Evolutionary conservation across 1,140 invertebrate species (phyloP), one percentile per base, ranked within the genome.

Genomic region (Agraylea sexmaculata): DNA sequence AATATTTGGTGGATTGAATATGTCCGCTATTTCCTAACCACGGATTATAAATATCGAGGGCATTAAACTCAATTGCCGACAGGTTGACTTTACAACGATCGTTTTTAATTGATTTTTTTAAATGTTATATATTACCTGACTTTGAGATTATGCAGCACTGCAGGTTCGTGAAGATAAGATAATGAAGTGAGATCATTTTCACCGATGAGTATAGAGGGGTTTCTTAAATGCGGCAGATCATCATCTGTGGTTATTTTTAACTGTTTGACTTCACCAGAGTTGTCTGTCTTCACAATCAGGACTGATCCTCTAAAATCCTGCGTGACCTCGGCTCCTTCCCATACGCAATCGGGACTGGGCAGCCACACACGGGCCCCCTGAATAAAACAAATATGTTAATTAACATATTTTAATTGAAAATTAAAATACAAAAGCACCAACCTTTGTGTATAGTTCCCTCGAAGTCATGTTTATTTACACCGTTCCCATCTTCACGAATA

Each of bases 171-270:
- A 0, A 99, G 74, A 59, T 98, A 99, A 11, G 91, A 96, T 1
- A 99, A 68, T 0, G 88, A 87, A 0, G 94, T 99, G 29, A 99
- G 73, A 69, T 99, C 95, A 69, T 98, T 98, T 66, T 94, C 87
- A n/a, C 94, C 94, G 45, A 97, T 88, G 16, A 99, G 69, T 51
- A 99, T 93, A 33, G 92, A 84, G 1, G 95, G 94, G 67, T 99
- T 98, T 34, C 90, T 70, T 25, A 98, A 60, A 3, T 87, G 92
- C 0, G 95, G 95, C 30, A 98, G 66, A 42, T 88, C 74, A 13
- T 68, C 69, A 50, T 85, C 81, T 50, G 70, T 62, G 51, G 71
- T 71, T 10, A 87, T 67, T 50, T 71, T 62, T 16, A 73, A 60
- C 42, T 71, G 65, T 12, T 57, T 46, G 15, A 66, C 53, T 21